Evolutionary conservation across 2,113 vertebrate genomes (phyloP).

Genomic region (Orientallactaga bullata): DNA sequence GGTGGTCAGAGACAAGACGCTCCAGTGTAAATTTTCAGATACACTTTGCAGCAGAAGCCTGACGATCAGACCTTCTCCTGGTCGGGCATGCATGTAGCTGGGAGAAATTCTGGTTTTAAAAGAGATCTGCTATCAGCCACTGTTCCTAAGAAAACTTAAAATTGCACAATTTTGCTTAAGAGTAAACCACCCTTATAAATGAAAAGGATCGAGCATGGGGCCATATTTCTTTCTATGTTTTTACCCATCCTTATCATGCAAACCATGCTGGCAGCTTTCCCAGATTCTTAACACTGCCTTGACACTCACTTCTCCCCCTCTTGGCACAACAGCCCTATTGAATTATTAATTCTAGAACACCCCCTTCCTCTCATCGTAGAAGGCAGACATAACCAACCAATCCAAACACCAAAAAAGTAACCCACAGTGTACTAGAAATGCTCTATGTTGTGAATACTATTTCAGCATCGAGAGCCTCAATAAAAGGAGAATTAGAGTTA

Average conservation of each 20-base stretch:
- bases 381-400: constrained; percentile 31
- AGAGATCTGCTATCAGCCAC: constrained; percentile 47
- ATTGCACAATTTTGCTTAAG: constrained; percentile 50
- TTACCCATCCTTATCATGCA: constrained; percentile 68
- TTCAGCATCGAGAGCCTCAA: not conserved
- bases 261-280: constrained; percentile 72
- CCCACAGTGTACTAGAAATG: not conserved
- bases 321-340: constrained; percentile 50
- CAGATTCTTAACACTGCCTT: constrained; percentile 69
- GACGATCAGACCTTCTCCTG: constrained; percentile 4
- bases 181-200: constrained; percentile 65
- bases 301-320: constrained; percentile 68
- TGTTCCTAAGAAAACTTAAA: constrained; percentile 63
- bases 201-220: constrained; percentile 58
- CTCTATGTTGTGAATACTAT: not conserved
- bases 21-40: not conserved
- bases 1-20: constrained; percentile 53
- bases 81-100: not conserved
- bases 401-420: not conserved
- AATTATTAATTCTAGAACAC: constrained; percentile 75
- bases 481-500: not conserved
- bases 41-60: not conserved
- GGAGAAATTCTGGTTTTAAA: constrained; percentile 57
- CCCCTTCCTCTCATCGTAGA: constrained; percentile 36
- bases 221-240: constrained; percentile 69